Conservation (phyloP, 2,797 vertebrate species). For the Jordanella pulchra region DNA sequence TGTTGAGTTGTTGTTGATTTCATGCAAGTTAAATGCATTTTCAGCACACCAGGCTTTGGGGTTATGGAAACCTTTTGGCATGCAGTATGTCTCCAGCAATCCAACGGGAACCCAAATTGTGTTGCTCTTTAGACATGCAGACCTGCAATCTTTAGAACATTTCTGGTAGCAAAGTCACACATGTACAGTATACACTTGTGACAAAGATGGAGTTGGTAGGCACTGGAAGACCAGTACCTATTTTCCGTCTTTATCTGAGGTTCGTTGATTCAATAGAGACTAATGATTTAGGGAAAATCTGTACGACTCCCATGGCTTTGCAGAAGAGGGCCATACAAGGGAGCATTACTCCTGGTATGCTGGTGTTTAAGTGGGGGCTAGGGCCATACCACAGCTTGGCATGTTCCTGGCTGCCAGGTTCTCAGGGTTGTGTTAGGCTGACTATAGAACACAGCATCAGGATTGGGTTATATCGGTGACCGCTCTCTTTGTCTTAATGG, state of each 20-base stretch:
- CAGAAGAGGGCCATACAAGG: not conserved
- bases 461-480: not conserved
- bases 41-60: not conserved
- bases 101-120: too few species aligned
- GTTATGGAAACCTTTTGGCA: not conserved
- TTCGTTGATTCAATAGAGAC: not conserved
- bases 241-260: too few species aligned
- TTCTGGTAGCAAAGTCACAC: too few species aligned
- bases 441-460: not conserved
- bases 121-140: not conserved
- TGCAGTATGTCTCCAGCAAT: too few species aligned
- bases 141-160: not conserved
- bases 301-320: not conserved
- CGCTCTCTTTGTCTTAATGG: not conserved
- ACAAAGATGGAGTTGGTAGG: too few species aligned
- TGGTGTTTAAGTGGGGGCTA: not conserved
- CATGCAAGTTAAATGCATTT: not conserved
- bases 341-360: not conserved
- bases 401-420: not conserved
- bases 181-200: too few species aligned
- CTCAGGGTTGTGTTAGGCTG: not conserved
- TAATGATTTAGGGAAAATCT: not conserved
- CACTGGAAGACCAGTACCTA: too few species aligned
- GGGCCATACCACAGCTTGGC: not conserved
- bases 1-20: not conserved